Evolutionary conservation across 2,113 vertebrate genomes (phyloP).

Genomic region (Gymnocephalus cernua): DNA sequence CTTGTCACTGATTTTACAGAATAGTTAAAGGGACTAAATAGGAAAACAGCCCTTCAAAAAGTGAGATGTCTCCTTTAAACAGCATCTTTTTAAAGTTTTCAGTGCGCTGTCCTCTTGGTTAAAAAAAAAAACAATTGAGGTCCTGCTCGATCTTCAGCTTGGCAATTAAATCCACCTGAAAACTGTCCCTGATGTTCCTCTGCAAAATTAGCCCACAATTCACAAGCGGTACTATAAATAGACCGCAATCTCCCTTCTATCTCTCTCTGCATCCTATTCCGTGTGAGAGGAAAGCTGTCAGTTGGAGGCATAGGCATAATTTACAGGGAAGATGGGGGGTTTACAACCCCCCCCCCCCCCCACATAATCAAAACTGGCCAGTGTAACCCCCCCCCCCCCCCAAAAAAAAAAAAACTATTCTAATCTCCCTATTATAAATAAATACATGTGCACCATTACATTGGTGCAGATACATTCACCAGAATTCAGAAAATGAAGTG

Average conservation of each 20-base stretch:
- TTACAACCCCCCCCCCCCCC: no score
- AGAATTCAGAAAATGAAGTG: no score
- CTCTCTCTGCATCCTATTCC: slow-evolving; percentile 28
- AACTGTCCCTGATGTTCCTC: slow-evolving; percentile 15
- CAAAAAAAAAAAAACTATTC: no score
- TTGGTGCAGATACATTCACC: no score
- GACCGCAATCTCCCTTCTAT: slow-evolving; percentile 5
- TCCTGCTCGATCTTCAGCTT: background rate
- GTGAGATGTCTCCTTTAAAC: background rate
- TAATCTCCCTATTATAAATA: no score
- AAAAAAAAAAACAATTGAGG: background rate
- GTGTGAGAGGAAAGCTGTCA: slow-evolving; percentile 13
- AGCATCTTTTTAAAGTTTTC: background rate
- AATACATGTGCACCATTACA: no score
- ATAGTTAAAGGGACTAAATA: background rate
- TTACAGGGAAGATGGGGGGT: no score
- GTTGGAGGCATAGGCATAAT: slow-evolving; percentile 16
- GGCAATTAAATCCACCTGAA: slow-evolving; percentile 25
- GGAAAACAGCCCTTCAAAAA: background rate
- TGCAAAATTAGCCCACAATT: slow-evolving; percentile 42
- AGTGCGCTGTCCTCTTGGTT: background rate
- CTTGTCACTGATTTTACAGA: background rate
- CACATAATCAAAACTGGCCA: no score
- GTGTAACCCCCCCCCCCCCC: no score
- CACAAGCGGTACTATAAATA: slow-evolving; percentile 54